Evolutionary conservation across 2,888 invertebrate species (phyloP).

Genomic region (Eupithecia insigniata): DNA sequence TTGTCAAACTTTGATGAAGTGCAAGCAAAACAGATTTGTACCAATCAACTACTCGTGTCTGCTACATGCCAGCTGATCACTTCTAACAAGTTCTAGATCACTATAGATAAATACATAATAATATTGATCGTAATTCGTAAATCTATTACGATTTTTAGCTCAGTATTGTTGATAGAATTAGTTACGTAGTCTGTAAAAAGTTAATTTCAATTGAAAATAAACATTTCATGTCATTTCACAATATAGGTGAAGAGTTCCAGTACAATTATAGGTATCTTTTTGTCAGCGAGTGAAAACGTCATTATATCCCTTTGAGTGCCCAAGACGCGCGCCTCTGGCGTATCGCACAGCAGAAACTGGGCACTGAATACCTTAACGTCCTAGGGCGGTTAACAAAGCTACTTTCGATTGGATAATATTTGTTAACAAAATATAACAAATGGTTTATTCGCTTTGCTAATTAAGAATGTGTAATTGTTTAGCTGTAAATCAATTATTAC

Average conservation of each 20-base stretch:
- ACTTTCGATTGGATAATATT: neutral
- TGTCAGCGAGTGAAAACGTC: neutral
- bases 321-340: neutral
- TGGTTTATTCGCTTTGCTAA: neutral
- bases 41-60: constrained; percentile 29
- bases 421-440: constrained; percentile 8
- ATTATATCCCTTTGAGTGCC: neutral
- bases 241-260: neutral
- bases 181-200: no score
- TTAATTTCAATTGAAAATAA: no score
- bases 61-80: constrained; percentile 22
- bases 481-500: constrained; percentile 9
- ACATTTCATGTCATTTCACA: no score
- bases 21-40: constrained; percentile 38
- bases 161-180: neutral
- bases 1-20: constrained; percentile 24
- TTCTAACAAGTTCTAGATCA: neutral
- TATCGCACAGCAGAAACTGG: neutral
- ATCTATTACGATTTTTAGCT: neutral
- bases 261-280: neutral
- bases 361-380: neutral
- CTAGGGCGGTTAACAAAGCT: neutral
- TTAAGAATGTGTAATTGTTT: neutral
- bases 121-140: neutral
- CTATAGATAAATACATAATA: neutral